Base-by-base conservation (phyloP, 2,797 vertebrate species). In the Clamator glandarius region DNA sequence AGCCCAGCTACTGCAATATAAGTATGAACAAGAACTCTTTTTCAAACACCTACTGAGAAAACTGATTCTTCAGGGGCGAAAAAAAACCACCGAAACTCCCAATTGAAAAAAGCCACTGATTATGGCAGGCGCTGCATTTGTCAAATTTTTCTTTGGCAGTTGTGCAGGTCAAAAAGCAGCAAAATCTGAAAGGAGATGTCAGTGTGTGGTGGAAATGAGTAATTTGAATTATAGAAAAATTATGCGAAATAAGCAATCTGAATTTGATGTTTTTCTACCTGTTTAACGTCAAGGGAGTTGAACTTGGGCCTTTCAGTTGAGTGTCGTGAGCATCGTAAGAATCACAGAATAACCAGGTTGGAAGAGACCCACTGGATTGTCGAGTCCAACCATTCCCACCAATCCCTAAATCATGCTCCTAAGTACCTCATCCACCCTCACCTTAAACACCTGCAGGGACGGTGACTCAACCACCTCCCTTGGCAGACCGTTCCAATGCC, bases 81-180 rank as follows among this genome's bases (percentile, higher is more conserved):
- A 18, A 28, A 33, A 15, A n/a, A 3, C 9, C 25, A 29, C 26
- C 16, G 28, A 73, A 28, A 7, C 9, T 4, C 8, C 9, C 20
- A 48, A 24, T 3, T 9, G 17, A 28, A 29, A 42, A 42, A 3
- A 0, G 4, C 4, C 29, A 6, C 7, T 57, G 28, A 21, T 79
- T 26, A 59, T 12, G 23, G 66, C 19, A 64, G 36, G 11, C 48
- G 68, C 57, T 31, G 31, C 12, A 8, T 85, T 89, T 74, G 85
- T 33, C 18, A 2, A 33, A 14, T 28, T 68, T 72, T 72, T 72
- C 24, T 72, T 72, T 15, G 10, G 41, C n/a, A 62, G 17, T 69
- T 69, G 18, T 67, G 19, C 19, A 21, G 35, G n/a, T 89, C 11
- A 62, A 63, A 63, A 72, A 61, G 50, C 73, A 74, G 66, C 36